phyloP scores from a whole-genome alignment of 2,797 vertebrate species.

The Dallia pectoralis region DNA sequence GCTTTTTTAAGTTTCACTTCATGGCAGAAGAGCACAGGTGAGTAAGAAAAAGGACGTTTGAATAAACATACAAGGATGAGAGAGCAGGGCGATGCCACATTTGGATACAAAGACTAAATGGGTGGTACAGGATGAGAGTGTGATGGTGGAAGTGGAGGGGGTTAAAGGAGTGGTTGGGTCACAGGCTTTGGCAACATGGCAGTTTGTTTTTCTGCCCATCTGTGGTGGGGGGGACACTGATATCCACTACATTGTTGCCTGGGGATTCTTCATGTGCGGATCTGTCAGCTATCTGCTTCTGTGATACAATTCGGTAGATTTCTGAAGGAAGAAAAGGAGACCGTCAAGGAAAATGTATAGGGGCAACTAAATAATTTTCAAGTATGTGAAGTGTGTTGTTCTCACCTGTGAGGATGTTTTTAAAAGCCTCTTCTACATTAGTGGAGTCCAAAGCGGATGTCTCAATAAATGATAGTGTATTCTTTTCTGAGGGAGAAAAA shows the following conservation, averaged over 20 bases:
- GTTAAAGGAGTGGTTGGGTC: conserved; percentile 63
- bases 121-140: conserved; percentile 36
- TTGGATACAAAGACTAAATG: conserved; percentile 53
- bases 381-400: neutral
- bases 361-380: conserved; percentile 6
- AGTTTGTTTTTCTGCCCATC: conserved; percentile 94
- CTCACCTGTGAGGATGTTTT: conserved; percentile 95
- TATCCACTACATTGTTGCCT: conserved; percentile 93
- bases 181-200: conserved; percentile 97
- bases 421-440: conserved; percentile 97
- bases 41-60: conserved; percentile 42
- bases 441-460: conserved; percentile 97
- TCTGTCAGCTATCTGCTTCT: conserved; percentile 95
- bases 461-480: conserved; percentile 96
- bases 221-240: conserved; percentile 94
- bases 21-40: conserved; percentile 56
- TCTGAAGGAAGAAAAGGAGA: conserved; percentile 68
- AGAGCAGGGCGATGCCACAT: conserved; percentile 43
- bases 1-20: conserved; percentile 55
- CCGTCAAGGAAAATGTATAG: neutral
- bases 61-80: conserved; percentile 38
- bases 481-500: conserved; percentile 84
- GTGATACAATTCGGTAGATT: conserved; percentile 96
- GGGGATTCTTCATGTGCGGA: conserved; percentile 94
- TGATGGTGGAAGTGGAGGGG: conserved; percentile 14